Percentiles rank a stretch among this genome's conserved stretches.
Conservation (phyloP, 2,113 vertebrate genomes). For the Garra rufa region DNA sequence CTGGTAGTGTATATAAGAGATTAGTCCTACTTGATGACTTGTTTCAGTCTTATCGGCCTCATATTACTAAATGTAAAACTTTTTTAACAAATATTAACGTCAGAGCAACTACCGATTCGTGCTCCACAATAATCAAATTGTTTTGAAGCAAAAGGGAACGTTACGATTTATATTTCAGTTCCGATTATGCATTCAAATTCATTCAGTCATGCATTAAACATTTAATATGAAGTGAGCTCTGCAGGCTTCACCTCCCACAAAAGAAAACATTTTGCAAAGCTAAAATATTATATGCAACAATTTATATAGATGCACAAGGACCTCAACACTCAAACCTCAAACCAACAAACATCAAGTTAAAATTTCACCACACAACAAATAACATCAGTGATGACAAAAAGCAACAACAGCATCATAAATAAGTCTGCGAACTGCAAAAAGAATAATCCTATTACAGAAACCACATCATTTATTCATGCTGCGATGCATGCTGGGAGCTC, state of each 20-base stretch:
- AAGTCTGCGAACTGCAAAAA: neutral
- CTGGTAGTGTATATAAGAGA: neutral
- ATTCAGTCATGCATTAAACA: neutral
- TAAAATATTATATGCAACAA: neutral
- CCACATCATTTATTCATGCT: slow-evolving; percentile 28
- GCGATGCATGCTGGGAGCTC: neutral
- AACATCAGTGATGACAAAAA: slow-evolving; percentile 14
- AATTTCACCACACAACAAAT: slow-evolving; percentile 9
- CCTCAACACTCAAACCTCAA: neutral
- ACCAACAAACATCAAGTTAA: neutral
- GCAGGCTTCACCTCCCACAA: neutral
- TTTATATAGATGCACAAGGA: neutral
- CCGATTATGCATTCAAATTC: neutral
- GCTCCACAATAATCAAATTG: neutral
- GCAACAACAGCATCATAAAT: slow-evolving; percentile 6
- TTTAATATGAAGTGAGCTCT: neutral
- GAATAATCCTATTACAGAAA: neutral
- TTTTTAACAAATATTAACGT: neutral
- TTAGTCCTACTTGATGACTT: neutral
- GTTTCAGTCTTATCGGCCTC: neutral
- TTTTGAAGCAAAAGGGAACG: neutral
- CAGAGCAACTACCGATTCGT: neutral
- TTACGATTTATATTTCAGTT: neutral
- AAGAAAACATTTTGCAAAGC: slow-evolving; percentile 7
- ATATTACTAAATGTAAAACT: neutral